phyloP scores from a whole-genome alignment of 2,888 invertebrate genomes.

The Onthophagus sagittarius region DNA sequence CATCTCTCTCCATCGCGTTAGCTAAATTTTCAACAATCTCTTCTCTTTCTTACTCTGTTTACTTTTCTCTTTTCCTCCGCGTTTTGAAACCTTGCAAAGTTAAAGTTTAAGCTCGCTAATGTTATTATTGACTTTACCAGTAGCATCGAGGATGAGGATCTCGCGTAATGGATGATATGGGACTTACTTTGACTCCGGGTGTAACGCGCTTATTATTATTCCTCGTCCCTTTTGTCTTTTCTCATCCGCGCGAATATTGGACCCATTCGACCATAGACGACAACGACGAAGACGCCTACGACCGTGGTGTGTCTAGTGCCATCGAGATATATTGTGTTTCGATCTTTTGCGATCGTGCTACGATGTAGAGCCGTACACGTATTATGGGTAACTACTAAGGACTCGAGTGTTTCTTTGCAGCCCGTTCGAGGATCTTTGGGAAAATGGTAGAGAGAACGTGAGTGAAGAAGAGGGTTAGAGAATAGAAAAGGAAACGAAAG shows the following conservation, averaged over 20 bases:
- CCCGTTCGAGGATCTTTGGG: not conserved
- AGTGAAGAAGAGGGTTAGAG: too few species aligned
- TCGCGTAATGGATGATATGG: constrained; percentile 2
- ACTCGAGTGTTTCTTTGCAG: not conserved
- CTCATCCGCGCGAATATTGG: not conserved
- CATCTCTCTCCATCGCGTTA: not conserved
- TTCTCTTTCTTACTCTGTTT: not conserved
- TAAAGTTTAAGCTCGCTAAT: not conserved
- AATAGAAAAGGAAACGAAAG: not conserved
- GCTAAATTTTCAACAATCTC: not conserved
- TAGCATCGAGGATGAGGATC: not conserved
- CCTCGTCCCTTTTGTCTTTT: constrained; percentile 1
- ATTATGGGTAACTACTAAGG: not conserved
- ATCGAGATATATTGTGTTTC: constrained; percentile 12
- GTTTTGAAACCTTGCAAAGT: not conserved
- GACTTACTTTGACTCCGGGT: not conserved
- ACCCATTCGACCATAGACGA: not conserved
- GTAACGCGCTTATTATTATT: constrained; percentile 5
- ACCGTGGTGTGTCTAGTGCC: constrained; percentile 2
- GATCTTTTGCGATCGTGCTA: not conserved
- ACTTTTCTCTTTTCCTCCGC: not conserved
- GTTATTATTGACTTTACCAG: constrained; percentile 7
- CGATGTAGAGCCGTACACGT: not conserved
- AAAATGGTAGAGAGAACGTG: too few species aligned
- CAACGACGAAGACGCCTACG: too few species aligned